These are phyloP conservation scores for Camelus bactrianus DNA, from an alignment of 2,113 vertebrate genomes.

Conservation along the genomic window DNA sequence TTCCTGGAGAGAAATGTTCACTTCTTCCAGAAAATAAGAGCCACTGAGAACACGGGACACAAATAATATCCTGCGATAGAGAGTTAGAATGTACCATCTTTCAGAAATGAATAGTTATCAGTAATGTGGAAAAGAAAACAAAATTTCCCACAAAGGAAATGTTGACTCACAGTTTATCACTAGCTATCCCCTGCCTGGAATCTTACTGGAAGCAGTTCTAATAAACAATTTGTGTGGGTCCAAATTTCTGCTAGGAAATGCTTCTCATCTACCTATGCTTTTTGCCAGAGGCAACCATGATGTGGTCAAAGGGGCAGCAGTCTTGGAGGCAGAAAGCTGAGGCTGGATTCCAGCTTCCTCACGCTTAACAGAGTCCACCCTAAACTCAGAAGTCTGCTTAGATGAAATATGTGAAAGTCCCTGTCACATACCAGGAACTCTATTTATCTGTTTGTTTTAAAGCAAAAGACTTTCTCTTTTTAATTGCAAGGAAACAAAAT, in stretches of 20 bases:
- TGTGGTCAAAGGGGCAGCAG: neutral
- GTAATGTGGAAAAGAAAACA: slow-evolving; percentile 39
- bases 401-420: neutral
- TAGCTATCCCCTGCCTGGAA: slow-evolving; percentile 39
- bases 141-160: slow-evolving; percentile 60
- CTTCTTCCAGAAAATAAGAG: slow-evolving; percentile 57
- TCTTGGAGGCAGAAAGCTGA: neutral
- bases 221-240: neutral
- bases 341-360: neutral
- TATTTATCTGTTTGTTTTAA: neutral
- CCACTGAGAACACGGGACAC: neutral
- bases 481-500: neutral
- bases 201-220: neutral
- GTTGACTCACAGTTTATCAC: neutral
- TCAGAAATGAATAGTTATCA: neutral
- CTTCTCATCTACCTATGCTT: neutral
- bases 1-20: slow-evolving; percentile 47
- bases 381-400: neutral
- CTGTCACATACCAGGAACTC: neutral
- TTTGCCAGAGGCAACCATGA: neutral
- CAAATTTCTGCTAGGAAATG: neutral
- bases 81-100: neutral
- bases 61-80: neutral
- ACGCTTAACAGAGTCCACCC: neutral
- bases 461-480: neutral